Base-by-base conservation (phyloP, 1,140 invertebrate genomes). In the Drosophila sulfurigaster region DNA sequence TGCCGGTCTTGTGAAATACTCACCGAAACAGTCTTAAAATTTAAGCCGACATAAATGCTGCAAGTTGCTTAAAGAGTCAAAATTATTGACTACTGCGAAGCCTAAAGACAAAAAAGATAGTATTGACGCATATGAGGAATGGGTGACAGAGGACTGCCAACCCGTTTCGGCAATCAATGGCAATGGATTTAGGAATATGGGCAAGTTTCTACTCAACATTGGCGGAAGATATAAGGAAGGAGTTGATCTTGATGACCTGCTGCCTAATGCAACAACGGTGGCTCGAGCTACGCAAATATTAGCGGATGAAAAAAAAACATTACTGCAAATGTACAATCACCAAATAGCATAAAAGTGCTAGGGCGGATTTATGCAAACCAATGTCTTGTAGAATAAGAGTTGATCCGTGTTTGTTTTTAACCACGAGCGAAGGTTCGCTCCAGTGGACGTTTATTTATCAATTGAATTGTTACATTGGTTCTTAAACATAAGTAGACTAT, bases 141-240 rank as follows among this genome's bases (percentile, higher is more conserved):
- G 68, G 68, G 59, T 71, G 5, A 71, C 59, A 28, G 8, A 63
- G 30, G 68, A 71, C 25, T 71, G 68, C 52, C 58, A 57, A 57
- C 68, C 48, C 35, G 57, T 62, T 43, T 71, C 68, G 25, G 58
- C 58, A 56, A 46, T 71, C 15, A 51, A 56, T 64, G 68, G 49
- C 3, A 10, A 7, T 57, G 68, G 68, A 32, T 71, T 64, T 64
- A 63, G 32, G 45, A 57, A 7, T 10, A 7, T 51, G 7, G 16
- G 16, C 1, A 10, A 51, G 7, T 51, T 51, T 25, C 20, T 51
- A 10, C 28, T 51, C 16, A 28, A 28, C 7, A 51, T 51, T 51
- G 48, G 48, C 2, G 48, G 6, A 10, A 58, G 35, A 25, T 69
- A 60, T n/a, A 25, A 13, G 11, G 66, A 68, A 32, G 41, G 46